These are phyloP conservation scores for Lamellibrachia columna DNA, from an alignment of 2,888 invertebrate genomes.

Conservation along the genomic window DNA sequence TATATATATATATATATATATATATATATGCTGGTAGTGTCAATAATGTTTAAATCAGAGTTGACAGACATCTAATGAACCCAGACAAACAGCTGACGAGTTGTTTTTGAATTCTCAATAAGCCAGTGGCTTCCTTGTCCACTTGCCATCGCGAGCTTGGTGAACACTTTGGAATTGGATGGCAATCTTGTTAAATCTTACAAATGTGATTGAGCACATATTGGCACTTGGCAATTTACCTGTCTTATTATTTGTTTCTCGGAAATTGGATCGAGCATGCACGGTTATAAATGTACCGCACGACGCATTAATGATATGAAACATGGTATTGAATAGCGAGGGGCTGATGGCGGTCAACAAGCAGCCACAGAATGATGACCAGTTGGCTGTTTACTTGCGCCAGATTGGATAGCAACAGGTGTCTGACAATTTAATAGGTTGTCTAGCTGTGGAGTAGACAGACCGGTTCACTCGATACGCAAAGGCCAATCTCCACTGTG, in stretches of 20 bases:
- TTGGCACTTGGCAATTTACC: too few relatives aligned
- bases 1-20: too few relatives aligned
- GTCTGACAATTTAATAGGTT: not conserved
- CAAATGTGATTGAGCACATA: too few relatives aligned
- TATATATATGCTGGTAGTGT: too few relatives aligned
- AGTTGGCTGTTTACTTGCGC: not conserved
- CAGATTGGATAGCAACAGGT: not conserved
- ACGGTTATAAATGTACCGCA: not conserved
- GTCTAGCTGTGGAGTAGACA: not conserved
- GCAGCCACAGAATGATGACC: not conserved
- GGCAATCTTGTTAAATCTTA: not conserved
- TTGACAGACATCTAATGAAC: too few relatives aligned
- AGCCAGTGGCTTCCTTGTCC: not conserved
- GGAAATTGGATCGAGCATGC: not conserved
- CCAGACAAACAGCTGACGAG: not conserved
- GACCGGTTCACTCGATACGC: not conserved
- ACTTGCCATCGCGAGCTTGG: not conserved
- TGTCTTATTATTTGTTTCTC: not conserved
- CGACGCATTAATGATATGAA: not conserved
- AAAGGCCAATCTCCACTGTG: not conserved
- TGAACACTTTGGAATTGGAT: not conserved
- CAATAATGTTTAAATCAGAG: too few relatives aligned
- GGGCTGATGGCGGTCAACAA: not conserved
- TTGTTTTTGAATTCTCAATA: not conserved
- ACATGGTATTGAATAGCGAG: not conserved